These are phyloP conservation scores for Tribolium freemani DNA, from an alignment of 2,888 invertebrate species.

Conservation along the genomic window DNA sequence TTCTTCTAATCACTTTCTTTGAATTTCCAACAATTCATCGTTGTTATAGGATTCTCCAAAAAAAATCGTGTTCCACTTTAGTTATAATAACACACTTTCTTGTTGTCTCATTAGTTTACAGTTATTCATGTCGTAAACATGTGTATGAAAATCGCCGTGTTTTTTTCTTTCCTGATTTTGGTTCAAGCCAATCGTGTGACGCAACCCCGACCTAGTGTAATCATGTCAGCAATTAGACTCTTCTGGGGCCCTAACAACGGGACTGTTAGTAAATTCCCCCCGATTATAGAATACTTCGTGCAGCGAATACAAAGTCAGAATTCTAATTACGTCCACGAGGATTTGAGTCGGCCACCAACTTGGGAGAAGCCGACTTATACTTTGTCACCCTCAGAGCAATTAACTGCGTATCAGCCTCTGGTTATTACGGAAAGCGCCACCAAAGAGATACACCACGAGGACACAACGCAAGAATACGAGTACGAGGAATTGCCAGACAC, in stretches of 20 bases:
- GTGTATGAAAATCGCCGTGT: not conserved
- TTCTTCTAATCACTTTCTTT: not conserved
- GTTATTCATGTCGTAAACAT: conserved; percentile 4
- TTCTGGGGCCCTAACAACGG: conserved; percentile 39
- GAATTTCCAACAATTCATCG: not conserved
- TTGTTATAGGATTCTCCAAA: not conserved
- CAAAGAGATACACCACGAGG: not conserved
- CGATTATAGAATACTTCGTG: conserved; percentile 77
- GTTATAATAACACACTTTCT: conserved; percentile 15
- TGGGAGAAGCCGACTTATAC: conserved; percentile 63
- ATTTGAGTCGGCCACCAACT: conserved; percentile 68
- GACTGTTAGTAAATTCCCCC: conserved; percentile 73
- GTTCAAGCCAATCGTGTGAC: not conserved
- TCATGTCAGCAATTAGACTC: not conserved
- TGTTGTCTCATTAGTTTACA: conserved; percentile 19
- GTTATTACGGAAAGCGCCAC: conserved; percentile 16
- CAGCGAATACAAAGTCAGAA: conserved; percentile 79
- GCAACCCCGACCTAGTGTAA: conserved; percentile 3
- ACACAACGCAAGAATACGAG: conserved; percentile 37
- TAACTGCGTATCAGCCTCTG: conserved; percentile 31
- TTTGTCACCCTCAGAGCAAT: conserved; percentile 55
- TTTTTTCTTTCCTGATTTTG: not conserved
- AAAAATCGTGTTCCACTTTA: conserved; percentile 14
- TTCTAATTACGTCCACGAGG: conserved; percentile 76
- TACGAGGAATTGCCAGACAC: conserved; percentile 49